Evolutionary conservation across 2,113 vertebrate genomes (phyloP), one percentile per base, ranked within the genome.

Genomic region (Kobus ellipsiprymnus): DNA sequence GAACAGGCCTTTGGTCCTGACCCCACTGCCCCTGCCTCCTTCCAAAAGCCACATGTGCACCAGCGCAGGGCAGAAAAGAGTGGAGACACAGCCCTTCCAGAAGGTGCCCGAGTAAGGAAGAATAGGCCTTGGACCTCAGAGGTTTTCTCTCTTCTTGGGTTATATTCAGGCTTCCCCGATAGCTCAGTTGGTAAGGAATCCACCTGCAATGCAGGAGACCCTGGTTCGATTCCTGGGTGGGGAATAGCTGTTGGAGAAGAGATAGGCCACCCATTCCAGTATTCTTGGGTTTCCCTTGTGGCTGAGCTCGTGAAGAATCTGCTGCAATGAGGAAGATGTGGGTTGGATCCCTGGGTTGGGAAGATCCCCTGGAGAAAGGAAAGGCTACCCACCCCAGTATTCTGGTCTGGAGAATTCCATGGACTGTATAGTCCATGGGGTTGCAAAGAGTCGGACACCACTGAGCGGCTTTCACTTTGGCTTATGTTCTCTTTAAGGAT

Each of bases 1-100:
- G 82, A 59, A 19, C 62, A 7, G 40, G 23, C 44, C 14, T 71
- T 30, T 83, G 55, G 27, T 30, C 29, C 64, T 89, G 57, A 92
- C 10, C 10, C 40, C 2, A 10, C 9, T 13, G n/a, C 13, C 50
- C 12, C 19, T 7, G 15, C 40, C 6, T 11, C 2, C 9, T 23
- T 14, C 40, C 2, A 1, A 64, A 33, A 19, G 16, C 40, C 44
- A 52, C 44, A 54, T 6, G 2, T 27, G 8, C 11, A 4, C 40
- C n/a, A 78, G 27, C 19, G 21, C 7, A 27, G 77, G 83, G 23
- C 7, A 17, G 27, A 17, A 80, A 52, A 9, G 17, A 48, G 52
- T 33, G 33, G 48, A n/a, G 8, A 36, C 23, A 23, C 86, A 54
- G 55, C n/a, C 74, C 17, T 19, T 5, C 23, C 9, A 74, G 60